Percentiles rank a stretch among this genome's conserved stretches.
These are phyloP conservation scores for Hypocryptadius cinnamomeus DNA, from an alignment of 2,113 vertebrate genomes.

Conservation along the genomic window DNA sequence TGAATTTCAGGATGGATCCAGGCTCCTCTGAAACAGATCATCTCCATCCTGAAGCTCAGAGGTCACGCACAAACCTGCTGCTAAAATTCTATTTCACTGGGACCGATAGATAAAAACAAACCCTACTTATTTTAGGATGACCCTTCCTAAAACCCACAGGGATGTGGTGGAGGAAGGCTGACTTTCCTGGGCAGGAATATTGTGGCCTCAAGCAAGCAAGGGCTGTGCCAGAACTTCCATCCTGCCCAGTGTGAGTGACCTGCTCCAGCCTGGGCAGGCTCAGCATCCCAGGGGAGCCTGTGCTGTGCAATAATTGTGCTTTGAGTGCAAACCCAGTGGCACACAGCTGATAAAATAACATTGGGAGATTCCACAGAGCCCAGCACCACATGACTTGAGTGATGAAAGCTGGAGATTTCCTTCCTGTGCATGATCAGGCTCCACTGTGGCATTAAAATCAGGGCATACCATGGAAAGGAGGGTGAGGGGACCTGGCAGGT, in stretches of 20 bases:
- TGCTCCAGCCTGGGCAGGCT: not conserved
- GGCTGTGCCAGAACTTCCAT: not conserved
- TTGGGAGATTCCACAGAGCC: not conserved
- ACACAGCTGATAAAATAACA: not conserved
- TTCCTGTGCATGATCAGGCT: not conserved
- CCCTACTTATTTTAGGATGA: not conserved
- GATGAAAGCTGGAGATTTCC: not conserved
- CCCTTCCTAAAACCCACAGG: not conserved
- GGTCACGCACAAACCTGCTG: not conserved
- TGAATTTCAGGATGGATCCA: not conserved
- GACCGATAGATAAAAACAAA: not conserved
- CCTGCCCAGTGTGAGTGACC: not conserved
- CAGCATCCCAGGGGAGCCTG: not conserved
- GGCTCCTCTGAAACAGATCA: not conserved
- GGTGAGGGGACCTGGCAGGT: not conserved
- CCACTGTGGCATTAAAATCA: not conserved
- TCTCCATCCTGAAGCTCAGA: not conserved
- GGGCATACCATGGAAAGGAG: not conserved
- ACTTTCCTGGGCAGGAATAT: not conserved
- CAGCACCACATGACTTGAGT: not conserved
- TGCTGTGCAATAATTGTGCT: accelerated
- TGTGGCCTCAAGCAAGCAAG: not conserved
- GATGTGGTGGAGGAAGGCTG: not conserved
- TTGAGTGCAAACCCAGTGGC: not conserved
- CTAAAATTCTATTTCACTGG: not conserved